phyloP scores from a whole-genome alignment of 2,113 vertebrate genomes.

The Gymnobelideus leadbeateri region DNA sequence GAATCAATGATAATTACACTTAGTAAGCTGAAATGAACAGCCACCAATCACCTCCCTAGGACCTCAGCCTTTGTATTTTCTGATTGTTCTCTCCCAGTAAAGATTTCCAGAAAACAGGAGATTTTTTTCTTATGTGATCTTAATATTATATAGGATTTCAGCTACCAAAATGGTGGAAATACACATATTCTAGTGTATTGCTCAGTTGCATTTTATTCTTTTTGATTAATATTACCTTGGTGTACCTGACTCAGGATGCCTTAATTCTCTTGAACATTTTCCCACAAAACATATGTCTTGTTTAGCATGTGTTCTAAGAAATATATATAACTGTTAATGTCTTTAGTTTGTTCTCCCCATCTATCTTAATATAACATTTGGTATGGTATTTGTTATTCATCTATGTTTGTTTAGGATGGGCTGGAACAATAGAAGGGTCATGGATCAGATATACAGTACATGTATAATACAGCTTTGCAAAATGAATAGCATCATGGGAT shows the following conservation, averaged over 20 bases:
- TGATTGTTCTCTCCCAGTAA: not conserved
- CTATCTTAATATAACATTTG: not conserved
- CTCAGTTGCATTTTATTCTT: not conserved
- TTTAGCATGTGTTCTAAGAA: not conserved
- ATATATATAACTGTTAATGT: not conserved
- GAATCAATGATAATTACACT: slow-evolving; percentile 34
- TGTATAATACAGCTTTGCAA: not conserved
- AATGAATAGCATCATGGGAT: not conserved
- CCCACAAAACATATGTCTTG: not conserved
- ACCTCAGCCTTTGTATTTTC: slow-evolving; percentile 5
- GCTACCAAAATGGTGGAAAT: not conserved
- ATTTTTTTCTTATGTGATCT: not conserved
- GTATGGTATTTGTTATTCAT: not conserved
- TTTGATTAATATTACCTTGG: not conserved
- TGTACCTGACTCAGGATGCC: not conserved
- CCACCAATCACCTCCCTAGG: not conserved
- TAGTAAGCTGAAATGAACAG: not conserved
- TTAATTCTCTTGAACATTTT: not conserved
- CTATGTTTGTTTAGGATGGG: not conserved
- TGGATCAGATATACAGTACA: not conserved
- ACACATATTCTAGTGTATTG: not conserved
- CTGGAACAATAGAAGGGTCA: not conserved
- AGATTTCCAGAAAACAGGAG: not conserved
- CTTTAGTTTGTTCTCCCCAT: not conserved
- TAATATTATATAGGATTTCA: not conserved